Conservation (phyloP, 2,797 vertebrate genomes). For the Rhabdomys pumilio region DNA sequence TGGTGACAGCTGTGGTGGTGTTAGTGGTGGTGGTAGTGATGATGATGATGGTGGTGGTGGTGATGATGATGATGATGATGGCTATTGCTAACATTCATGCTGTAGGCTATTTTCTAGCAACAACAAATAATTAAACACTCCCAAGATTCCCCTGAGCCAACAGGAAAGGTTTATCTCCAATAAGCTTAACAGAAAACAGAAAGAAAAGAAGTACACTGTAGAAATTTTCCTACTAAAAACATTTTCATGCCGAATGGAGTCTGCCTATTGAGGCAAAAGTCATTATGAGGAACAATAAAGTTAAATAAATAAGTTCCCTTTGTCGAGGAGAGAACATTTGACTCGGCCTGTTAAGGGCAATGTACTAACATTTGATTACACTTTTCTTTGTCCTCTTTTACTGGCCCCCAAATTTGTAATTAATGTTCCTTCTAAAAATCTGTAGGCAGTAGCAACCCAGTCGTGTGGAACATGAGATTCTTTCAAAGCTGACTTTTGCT, state of each 20-base stretch:
- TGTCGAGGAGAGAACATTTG: conserved; percentile 45
- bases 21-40: neutral
- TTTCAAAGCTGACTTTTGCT: conserved; percentile 63
- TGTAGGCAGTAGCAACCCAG: neutral
- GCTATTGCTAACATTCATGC: neutral
- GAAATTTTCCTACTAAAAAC: conserved; percentile 24
- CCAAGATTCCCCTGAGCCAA: neutral
- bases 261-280: conserved; percentile 55
- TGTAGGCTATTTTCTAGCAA: neutral
- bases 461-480: conserved; percentile 18
- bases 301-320: conserved; percentile 47
- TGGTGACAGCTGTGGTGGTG: too few species aligned
- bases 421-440: conserved; percentile 37
- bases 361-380: conserved; percentile 11
- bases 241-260: conserved; percentile 29
- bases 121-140: neutral
- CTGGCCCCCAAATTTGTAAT: conserved; percentile 39
- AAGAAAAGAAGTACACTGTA: neutral
- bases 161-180: conserved; percentile 36
- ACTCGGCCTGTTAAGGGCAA: neutral
- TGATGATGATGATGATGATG: accelerated
- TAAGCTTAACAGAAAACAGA: conserved; percentile 24
- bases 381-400: conserved; percentile 51
- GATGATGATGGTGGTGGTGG: neutral
- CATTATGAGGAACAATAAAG: conserved; percentile 39